These are phyloP conservation scores for Carabus problematicus DNA, from an alignment of 2,888 invertebrate genomes.

Conservation along the genomic window DNA sequence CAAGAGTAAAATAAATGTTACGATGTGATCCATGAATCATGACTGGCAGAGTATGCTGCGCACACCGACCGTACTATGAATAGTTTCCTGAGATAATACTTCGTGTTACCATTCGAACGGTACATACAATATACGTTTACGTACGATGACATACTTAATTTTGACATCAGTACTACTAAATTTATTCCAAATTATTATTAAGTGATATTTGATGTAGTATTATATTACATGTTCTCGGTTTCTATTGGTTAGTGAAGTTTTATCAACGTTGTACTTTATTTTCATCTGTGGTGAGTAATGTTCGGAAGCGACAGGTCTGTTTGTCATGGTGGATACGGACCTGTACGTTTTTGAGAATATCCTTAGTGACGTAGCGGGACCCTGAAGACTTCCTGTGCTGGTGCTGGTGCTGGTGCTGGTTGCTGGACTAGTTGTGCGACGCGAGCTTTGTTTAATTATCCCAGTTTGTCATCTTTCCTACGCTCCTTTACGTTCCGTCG, in stretches of 20 bases:
- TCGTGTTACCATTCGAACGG: too few species aligned
- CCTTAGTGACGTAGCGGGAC: not conserved
- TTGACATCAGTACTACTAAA: too few species aligned
- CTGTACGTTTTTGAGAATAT: not conserved
- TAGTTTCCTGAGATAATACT: not conserved
- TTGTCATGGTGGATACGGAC: not conserved
- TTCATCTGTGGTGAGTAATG: too few species aligned
- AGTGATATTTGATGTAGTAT: too few species aligned
- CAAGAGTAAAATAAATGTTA: slow-evolving; percentile 37
- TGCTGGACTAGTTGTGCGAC: slow-evolving; percentile 1
- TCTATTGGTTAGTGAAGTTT: not conserved
- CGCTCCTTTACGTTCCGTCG: slow-evolving; percentile 32
- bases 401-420: not conserved
- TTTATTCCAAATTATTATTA: not conserved
- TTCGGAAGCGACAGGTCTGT: too few species aligned
- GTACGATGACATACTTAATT: too few species aligned
- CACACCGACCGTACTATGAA: not conserved
- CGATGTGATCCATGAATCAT: slow-evolving; percentile 32
- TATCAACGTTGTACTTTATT: too few species aligned
- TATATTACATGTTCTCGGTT: too few species aligned
- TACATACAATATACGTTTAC: not conserved
- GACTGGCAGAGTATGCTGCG: slow-evolving; percentile 1
- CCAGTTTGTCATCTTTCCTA: slow-evolving; percentile 40
- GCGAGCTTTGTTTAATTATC: slow-evolving; percentile 39
- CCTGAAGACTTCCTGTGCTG: not conserved